phyloP scores from a whole-genome alignment of 53 echinoderm and acorn worm species.

The Stichopus horrens region DNA sequence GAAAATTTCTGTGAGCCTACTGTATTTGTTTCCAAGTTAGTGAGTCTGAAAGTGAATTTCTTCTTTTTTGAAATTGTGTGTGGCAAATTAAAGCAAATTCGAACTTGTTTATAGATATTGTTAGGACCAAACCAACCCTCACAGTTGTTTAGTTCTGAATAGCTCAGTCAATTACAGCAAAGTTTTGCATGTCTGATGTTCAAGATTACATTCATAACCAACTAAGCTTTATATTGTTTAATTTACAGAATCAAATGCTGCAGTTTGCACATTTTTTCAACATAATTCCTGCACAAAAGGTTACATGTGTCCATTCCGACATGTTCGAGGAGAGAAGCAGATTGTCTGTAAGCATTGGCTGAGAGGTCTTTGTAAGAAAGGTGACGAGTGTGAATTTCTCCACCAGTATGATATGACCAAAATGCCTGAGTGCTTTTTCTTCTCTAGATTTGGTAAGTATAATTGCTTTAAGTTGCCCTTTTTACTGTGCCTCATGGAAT shows the following conservation, averaged over 20 bases:
- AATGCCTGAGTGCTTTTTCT: constrained; percentile 99
- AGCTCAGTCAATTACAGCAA: neutral
- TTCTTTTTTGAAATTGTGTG: no score
- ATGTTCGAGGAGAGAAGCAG: constrained; percentile 92
- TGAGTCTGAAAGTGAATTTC: no score
- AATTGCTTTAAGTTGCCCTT: neutral
- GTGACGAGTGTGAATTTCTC: constrained; percentile 97
- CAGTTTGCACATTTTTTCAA: constrained; percentile 92
- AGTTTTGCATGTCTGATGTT: neutral
- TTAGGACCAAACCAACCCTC: neutral
- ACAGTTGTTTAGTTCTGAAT: neutral
- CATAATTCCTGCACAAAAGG: constrained; percentile 78
- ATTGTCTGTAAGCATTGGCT: constrained; percentile 99
- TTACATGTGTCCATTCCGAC: constrained; percentile 88
- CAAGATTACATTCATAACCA: neutral
- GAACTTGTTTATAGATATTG: no score
- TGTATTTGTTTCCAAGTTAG: no score
- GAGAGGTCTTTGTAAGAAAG: constrained; percentile 95
- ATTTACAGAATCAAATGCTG: constrained; percentile 71
- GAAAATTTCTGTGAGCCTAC: no score
- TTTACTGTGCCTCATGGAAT: no score
- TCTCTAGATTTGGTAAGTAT: constrained; percentile 91
- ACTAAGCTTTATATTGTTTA: neutral
- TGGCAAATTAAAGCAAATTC: no score
- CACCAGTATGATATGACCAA: constrained; percentile 99